Base-by-base conservation (phyloP, 2,888 invertebrate genomes). In the Synanthedon tipuliformis region DNA sequence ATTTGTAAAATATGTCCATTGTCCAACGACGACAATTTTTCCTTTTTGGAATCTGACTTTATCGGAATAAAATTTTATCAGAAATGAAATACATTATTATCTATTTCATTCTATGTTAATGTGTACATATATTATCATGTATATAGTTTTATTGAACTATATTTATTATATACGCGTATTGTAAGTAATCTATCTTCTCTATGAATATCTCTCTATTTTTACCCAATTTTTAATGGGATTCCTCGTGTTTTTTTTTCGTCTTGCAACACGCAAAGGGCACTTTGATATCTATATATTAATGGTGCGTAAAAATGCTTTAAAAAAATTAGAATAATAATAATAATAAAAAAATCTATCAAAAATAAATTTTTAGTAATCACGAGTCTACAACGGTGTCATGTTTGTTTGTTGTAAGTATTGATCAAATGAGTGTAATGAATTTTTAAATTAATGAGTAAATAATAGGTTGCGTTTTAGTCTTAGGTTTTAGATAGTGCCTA, bases 281-380 rank as follows among this genome's bases (percentile, higher is more conserved):
- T 45, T 13, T 45, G 8, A 45, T 13, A 13, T n/a, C 4, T 23
- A 8, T 45, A 27, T 41, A 1, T 18, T 16, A 16, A 58, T 55
- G 58, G 58, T 58, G 58, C 58, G 52, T 55, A 52, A 54, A 45
- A 45, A 58, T 55, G 58, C 58, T 58, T 58, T 58, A 58, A 57
- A 34, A 34, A 45, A 45, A n/a, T 45, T 41, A 41, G 41, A 41
- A 13, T 12, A 12, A 34, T 34, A 34, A 34, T 34, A 34, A 34
- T 34, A 8, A 34, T 18, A 18, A 18, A 34, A 18, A 18, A 34
- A 10, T 34, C 34, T 34, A 34, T 34, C 34, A 34, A 10, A 34
- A 34, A 27, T 27, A 27, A 27, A 34, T 34, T 5, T n/a, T 23
- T 10, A 34, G 13, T 13, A 13, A 13, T 45, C 45, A 45, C 45